phyloP scores from a whole-genome alignment of 2,797 vertebrate genomes.

The Microcaecilia unicolor region DNA sequence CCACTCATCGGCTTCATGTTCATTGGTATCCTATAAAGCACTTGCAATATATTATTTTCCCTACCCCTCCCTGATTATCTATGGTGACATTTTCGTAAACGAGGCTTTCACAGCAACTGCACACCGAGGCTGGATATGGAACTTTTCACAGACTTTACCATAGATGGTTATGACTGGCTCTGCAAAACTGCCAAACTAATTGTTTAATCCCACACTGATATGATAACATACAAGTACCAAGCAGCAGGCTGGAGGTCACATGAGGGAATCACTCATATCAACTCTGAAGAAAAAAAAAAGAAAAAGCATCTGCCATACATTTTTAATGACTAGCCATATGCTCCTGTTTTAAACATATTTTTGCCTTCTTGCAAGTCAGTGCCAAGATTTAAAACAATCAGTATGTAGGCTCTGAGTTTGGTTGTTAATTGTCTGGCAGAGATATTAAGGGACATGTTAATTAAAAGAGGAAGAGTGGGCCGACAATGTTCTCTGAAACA shows the following conservation, averaged over 20 bases:
- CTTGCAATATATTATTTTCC: neutral
- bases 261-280: slow-evolving; percentile 8
- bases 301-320: slow-evolving; percentile 25
- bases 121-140: neutral
- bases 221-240: slow-evolving; percentile 14
- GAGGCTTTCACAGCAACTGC: slow-evolving; percentile 10
- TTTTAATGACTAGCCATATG: slow-evolving; percentile 37
- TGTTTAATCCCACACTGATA: slow-evolving; percentile 19
- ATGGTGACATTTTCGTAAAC: neutral
- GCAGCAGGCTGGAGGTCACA: slow-evolving; percentile 16
- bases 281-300: slow-evolving; percentile 3
- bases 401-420: too few relatives aligned
- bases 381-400: slow-evolving; percentile 39
- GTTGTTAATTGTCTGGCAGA: too few relatives aligned
- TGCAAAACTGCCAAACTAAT: slow-evolving; percentile 29
- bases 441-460: too few relatives aligned
- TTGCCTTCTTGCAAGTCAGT: slow-evolving; percentile 39
- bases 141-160: slow-evolving; percentile 26
- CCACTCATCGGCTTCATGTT: too few relatives aligned
- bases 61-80: slow-evolving; percentile 8
- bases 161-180: slow-evolving; percentile 28
- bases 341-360: slow-evolving; percentile 35
- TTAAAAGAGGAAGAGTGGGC: too few relatives aligned
- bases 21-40: too few relatives aligned
- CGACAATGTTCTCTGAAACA: too few relatives aligned